A percentile compares a stretch with the other conserved stretches of the same genome.
phyloP scores from a whole-genome alignment of 2,113 vertebrate genomes.

The Catagonus wagneri region DNA sequence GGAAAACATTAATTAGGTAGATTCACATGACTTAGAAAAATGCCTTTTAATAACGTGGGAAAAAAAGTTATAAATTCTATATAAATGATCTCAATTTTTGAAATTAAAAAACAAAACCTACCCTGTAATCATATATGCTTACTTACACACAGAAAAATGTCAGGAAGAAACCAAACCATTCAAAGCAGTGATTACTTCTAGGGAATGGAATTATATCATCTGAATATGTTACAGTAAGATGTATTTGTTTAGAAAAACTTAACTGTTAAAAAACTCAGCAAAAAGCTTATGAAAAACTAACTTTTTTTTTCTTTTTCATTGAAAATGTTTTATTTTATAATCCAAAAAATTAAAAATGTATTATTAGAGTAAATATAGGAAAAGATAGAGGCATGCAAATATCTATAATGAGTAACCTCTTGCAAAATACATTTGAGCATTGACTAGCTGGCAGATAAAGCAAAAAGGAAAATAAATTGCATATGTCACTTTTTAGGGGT shows the following conservation, averaged over 20 bases:
- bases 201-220: neutral
- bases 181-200: neutral
- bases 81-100: constrained; percentile 19
- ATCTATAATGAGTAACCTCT: constrained; percentile 27
- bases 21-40: neutral
- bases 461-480: neutral
- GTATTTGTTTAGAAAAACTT: neutral
- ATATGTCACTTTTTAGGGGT: constrained; percentile 9
- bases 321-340: constrained; percentile 2
- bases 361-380: neutral
- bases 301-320: constrained; percentile 14
- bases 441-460: neutral
- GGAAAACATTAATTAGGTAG: neutral
- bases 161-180: neutral
- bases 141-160: neutral
- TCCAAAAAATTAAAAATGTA: neutral
- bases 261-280: neutral
- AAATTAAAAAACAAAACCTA: constrained; percentile 2
- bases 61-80: neutral
- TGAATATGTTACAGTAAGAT: neutral
- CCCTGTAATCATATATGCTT: neutral
- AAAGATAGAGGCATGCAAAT: neutral
- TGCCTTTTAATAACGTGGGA: neutral
- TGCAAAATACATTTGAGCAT: neutral
- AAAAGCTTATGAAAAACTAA: constrained; percentile 36